These are phyloP conservation scores for Rhagium mordax DNA, from an alignment of 2,888 invertebrate genomes.

Conservation along the genomic window DNA sequence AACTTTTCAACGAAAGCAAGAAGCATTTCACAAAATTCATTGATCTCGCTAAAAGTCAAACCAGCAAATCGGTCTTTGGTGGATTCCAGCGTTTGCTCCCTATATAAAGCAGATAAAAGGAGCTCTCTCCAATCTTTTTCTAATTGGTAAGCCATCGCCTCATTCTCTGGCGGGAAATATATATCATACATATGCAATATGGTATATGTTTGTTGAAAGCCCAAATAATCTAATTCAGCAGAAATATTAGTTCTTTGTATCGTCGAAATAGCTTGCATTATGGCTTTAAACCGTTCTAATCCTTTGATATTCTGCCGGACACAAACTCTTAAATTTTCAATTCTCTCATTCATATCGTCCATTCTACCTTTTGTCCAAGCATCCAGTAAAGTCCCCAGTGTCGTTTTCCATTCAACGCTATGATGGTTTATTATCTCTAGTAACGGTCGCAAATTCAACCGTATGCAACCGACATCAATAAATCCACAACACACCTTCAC, in stretches of 20 bases:
- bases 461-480: conserved; percentile 79
- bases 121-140: conserved; percentile 81
- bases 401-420: conserved; percentile 85
- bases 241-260: conserved; percentile 84
- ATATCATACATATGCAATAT: conserved; percentile 82
- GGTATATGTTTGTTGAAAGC: conserved; percentile 84
- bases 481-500: conserved; percentile 72
- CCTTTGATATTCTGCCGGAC: conserved; percentile 85
- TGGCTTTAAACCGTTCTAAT: conserved; percentile 85
- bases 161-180: conserved; percentile 72
- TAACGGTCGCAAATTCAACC: conserved; percentile 83
- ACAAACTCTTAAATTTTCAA: conserved; percentile 76
- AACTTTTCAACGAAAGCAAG: conserved; percentile 83
- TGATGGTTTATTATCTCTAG: conserved; percentile 81
- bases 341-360: conserved; percentile 77
- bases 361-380: conserved; percentile 79
- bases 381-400: conserved; percentile 80
- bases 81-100: conserved; percentile 79
- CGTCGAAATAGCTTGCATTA: conserved; percentile 86
- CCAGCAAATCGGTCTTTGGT: conserved; percentile 92
- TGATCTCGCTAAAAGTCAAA: conserved; percentile 84
- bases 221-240: conserved; percentile 82
- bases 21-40: conserved; percentile 76
- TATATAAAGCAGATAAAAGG: conserved; percentile 79
- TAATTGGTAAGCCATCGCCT: conserved; percentile 74